Conservation (phyloP, 1,140 invertebrate genomes). For the Eumeta japonica region DNA sequence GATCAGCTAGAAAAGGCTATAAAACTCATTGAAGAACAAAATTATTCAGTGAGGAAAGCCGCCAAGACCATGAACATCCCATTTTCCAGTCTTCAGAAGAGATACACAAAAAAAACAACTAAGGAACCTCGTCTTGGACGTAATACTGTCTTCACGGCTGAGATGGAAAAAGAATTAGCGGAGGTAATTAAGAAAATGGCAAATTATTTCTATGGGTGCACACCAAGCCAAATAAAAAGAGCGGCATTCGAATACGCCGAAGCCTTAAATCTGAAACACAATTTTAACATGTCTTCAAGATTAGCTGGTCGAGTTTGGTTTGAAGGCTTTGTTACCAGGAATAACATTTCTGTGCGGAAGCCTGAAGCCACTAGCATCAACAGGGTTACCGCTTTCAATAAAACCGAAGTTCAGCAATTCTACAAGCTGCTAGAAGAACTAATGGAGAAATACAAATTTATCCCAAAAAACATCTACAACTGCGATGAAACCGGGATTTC, state of each 20-base stretch:
- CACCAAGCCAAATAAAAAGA: constrained; percentile 18
- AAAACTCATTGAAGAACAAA: no score
- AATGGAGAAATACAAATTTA: constrained; percentile 21
- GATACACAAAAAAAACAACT: constrained; percentile 16
- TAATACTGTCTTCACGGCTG: constrained; percentile 9
- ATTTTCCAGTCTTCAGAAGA: no score
- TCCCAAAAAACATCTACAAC: constrained; percentile 23
- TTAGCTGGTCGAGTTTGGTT: constrained; percentile 22
- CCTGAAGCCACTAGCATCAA: constrained; percentile 20
- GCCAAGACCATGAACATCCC: no score
- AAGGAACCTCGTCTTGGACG: constrained; percentile 20
- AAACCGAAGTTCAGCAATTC: constrained; percentile 21
- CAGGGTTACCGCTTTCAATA: constrained; percentile 27
- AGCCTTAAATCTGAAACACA: constrained; percentile 19
- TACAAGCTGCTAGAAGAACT: constrained; percentile 18
- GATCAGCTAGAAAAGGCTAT: no score
- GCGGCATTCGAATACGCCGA: constrained; percentile 22
- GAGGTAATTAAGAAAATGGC: constrained; percentile 18
- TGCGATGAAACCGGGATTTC: constrained; percentile 24
- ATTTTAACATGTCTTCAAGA: constrained; percentile 21
- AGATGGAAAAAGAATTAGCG: constrained; percentile 16
- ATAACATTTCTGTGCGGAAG: no score
- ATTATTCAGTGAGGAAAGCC: no score
- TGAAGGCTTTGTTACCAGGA: constrained; percentile 16
- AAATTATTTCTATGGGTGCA: constrained; percentile 24